phyloP scores from a whole-genome alignment of 2,113 vertebrate genomes.

The Capreolus pygargus region DNA sequence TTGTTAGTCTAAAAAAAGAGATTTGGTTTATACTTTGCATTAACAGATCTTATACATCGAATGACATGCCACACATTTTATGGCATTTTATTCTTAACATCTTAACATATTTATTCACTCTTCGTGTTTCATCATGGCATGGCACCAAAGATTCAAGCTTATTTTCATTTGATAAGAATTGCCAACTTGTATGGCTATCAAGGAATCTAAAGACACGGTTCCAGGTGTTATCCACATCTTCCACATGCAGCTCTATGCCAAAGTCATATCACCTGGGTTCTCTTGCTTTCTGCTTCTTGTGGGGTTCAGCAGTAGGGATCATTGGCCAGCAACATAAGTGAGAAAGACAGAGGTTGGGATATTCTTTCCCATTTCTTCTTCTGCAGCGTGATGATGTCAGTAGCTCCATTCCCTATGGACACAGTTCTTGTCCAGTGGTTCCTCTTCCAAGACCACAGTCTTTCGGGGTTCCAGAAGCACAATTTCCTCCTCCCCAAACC shows the following conservation, averaged over 20 bases:
- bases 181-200: background rate
- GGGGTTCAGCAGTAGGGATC: background rate
- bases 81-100: background rate
- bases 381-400: background rate
- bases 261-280: background rate
- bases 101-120: background rate
- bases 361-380: background rate
- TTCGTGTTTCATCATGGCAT: background rate
- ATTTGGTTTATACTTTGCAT: background rate
- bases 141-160: background rate
- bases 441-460: background rate
- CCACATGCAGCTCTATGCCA: background rate
- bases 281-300: background rate
- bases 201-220: background rate
- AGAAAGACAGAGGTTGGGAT: background rate
- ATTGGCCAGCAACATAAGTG: background rate
- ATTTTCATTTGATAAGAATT: constrained; percentile 20
- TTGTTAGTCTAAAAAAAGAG: background rate
- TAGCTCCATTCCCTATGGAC: background rate
- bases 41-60: background rate
- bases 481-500: background rate
- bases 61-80: background rate
- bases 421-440: background rate
- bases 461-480: background rate
- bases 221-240: background rate